phyloP scores from a whole-genome alignment of 2,113 vertebrate species.

The Orientallactaga bullata region DNA sequence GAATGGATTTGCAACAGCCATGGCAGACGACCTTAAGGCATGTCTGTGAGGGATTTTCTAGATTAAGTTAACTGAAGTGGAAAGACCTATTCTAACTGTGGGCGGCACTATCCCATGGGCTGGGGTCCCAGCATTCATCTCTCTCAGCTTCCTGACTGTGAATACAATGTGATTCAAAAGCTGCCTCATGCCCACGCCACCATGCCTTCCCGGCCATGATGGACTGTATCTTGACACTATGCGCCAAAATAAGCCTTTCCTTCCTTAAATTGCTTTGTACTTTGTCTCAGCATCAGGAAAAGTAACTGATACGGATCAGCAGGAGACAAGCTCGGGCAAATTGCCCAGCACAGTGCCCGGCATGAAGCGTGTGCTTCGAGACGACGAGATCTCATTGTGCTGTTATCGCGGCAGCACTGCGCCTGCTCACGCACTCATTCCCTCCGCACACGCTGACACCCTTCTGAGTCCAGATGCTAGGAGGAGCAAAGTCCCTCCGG shows the following conservation, averaged over 20 bases:
- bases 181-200: too few species aligned
- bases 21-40: neutral
- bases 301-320: too few species aligned
- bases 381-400: neutral
- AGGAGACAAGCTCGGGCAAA: neutral
- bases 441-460: neutral
- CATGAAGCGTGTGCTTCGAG: neutral
- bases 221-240: too few species aligned
- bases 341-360: neutral
- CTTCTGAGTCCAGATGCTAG: neutral
- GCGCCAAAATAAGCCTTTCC: too few species aligned
- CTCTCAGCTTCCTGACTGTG: too few species aligned
- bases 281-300: neutral
- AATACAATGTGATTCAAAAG: too few species aligned
- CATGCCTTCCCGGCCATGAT: too few species aligned
- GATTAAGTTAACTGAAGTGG: too few species aligned
- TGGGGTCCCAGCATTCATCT: neutral
- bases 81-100: too few species aligned
- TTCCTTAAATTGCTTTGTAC: neutral
- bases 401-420: neutral
- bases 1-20: neutral
- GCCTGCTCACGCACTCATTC: neutral
- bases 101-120: neutral
- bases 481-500: neutral
- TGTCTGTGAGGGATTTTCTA: too few species aligned